phyloP scores from a whole-genome alignment of 2,113 vertebrate genomes.

The Planiliza haematocheilus region DNA sequence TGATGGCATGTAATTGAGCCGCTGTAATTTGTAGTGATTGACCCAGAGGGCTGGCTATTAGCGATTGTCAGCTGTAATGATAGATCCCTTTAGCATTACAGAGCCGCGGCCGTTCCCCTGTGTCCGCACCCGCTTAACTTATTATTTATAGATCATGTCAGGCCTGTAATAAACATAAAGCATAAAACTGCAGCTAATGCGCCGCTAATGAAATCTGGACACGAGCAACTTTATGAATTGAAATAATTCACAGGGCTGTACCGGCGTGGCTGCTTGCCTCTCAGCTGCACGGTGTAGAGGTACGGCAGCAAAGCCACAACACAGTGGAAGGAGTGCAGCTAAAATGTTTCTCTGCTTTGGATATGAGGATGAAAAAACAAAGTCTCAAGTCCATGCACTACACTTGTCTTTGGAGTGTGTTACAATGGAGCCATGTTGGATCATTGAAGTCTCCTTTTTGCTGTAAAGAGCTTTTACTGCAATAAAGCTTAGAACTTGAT shows the following conservation, averaged over 20 bases:
- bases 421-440: conserved; percentile 4
- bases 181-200: conserved; percentile 92
- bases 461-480: conserved; percentile 10
- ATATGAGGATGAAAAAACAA: no score
- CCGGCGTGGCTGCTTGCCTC: conserved; percentile 88
- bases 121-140: conserved; percentile 89
- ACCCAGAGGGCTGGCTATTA: conserved; percentile 93
- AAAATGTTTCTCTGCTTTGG: conserved; percentile 1
- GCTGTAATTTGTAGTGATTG: conserved; percentile 95
- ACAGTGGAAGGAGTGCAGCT: conserved; percentile 14
- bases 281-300: conserved; percentile 74
- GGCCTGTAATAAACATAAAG: conserved; percentile 98
- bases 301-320: conserved; percentile 72
- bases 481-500: conserved; percentile 2
- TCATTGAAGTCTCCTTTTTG: conserved; percentile 34
- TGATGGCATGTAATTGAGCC: conserved; percentile 94
- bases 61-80: conserved; percentile 97
- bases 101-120: conserved; percentile 89
- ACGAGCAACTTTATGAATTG: conserved; percentile 98
- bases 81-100: conserved; percentile 96
- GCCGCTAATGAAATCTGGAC: conserved; percentile 99
- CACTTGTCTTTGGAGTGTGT: conserved; percentile 80
- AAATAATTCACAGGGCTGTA: conserved; percentile 97
- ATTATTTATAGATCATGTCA: conserved; percentile 99
- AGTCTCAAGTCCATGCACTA: conserved; percentile 10